phyloP scores from a whole-genome alignment of 1,140 invertebrate genomes.

The Holotrichia oblita region DNA sequence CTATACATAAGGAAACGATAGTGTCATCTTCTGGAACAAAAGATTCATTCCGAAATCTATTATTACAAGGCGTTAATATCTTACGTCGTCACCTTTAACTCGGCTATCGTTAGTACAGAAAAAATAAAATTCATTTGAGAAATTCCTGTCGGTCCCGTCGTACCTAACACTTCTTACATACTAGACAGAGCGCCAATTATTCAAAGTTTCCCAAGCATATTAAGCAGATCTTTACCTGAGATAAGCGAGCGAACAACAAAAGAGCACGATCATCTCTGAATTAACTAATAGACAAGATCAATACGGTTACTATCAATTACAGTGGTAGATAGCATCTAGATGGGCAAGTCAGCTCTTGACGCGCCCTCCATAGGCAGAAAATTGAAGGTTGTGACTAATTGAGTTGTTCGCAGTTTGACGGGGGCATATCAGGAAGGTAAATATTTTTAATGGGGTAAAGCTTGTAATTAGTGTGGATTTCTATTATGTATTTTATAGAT shows the following conservation, averaged over 20 bases:
- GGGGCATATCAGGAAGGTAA: background rate
- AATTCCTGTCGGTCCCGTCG: background rate
- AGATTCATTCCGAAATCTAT: slow-evolving; percentile 4
- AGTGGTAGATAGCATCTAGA: slow-evolving; percentile 30
- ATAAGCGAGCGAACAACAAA: slow-evolving; percentile 6
- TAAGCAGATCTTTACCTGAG: background rate
- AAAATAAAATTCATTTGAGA: background rate
- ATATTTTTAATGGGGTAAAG: background rate
- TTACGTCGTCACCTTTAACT: background rate
- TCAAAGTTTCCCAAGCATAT: slow-evolving; percentile 35
- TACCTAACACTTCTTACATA: background rate
- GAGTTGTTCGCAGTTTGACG: slow-evolving; percentile 16
- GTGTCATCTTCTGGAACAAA: background rate
- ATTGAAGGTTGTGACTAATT: slow-evolving; percentile 29
- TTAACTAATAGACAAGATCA: slow-evolving; percentile 37
- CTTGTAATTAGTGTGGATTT: background rate
- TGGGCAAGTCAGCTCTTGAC: background rate
- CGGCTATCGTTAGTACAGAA: background rate
- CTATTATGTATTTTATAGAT: no score
- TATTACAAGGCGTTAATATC: background rate
- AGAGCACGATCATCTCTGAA: slow-evolving; percentile 6
- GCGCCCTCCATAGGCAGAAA: slow-evolving; percentile 15
- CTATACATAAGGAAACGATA: background rate
- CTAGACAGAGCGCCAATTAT: slow-evolving; percentile 15
- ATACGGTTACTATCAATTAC: slow-evolving; percentile 38